Evolutionary conservation across 2,888 invertebrate species (phyloP), one percentile per base, ranked within the genome.

Genomic region (Pharmacophagus antenor): DNA sequence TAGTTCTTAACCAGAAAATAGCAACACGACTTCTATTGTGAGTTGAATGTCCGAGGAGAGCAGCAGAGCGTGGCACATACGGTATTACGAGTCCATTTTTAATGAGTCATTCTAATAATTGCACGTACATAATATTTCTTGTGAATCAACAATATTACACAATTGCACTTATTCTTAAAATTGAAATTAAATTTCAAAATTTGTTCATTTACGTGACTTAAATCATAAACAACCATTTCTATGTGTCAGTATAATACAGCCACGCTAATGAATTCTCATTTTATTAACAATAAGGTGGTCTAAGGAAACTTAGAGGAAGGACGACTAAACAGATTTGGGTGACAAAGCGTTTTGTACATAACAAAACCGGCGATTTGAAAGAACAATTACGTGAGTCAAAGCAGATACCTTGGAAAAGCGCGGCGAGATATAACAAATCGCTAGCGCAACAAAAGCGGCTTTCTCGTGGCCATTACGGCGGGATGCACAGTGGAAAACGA

Each of bases 311-410:
- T 63, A 69, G 67, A 77, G 78, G 76, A 74, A 77, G 76, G 74
- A 70, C 76, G 79, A 77, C 79, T 85, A 81, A 82, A 72, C 81
- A 82, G 88, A 85, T 86, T 85, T 83, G 73, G 80, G 84, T 86
- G 88, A 89, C 87, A 89, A 89, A 89, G 89, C 88, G 77, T 84
- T 86, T 85, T 85, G 82, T 76, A 73, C 79, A 78, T 82, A 88
- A 87, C 84, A 87, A 87, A 88, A 85, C 85, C 80, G 74, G 73
- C 78, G 80, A 84, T 83, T 84, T 76, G 79, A 88, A 88, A 88
- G 86, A 89, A 90, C 89, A 90, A 90, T 90, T 85, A 88, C 81
- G 80, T 74, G 80, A 85, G 84, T 86, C 87, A 88, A 87, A 88
- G 83, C 82, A 82, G 85, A 84, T 88, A 84, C 84, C 82, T 80